A percentile compares a stretch with the other conserved stretches of the same genome.
Conservation (phyloP, 2,113 vertebrate genomes). For the Xenopus laevis region DNA sequence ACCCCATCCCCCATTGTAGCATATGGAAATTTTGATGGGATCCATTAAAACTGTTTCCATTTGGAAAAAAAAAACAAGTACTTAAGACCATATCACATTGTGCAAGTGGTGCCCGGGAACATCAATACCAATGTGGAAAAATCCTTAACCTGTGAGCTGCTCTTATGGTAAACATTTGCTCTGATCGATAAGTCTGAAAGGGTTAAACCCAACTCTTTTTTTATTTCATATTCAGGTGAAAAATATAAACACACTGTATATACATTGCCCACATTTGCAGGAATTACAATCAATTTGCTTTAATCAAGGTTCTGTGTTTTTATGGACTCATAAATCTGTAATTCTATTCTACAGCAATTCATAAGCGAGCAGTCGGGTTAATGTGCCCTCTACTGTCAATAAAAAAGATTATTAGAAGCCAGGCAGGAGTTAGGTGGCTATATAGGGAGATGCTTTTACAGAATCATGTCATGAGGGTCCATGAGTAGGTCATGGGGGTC, state of each 20-base stretch:
- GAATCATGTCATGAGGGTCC: too few relatives aligned
- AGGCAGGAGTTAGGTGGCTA: too few relatives aligned
- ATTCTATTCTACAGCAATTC: too few relatives aligned
- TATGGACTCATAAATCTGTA: too few relatives aligned
- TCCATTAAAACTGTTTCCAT: conserved; percentile 29
- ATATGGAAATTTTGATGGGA: conserved; percentile 29
- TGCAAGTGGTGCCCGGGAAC: background rate
- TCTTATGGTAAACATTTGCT: background rate
- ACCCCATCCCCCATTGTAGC: background rate
- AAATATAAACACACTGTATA: background rate
- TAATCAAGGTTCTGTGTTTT: too few relatives aligned
- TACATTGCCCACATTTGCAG: background rate
- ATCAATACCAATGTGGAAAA: conserved; percentile 26
- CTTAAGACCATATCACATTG: background rate
- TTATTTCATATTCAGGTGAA: background rate
- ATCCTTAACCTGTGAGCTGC: conserved; percentile 15
- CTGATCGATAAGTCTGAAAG: background rate
- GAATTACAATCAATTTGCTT: background rate
- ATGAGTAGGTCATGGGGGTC: too few relatives aligned
- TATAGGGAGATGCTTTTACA: too few relatives aligned
- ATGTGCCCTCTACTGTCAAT: too few relatives aligned
- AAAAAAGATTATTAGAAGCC: too few relatives aligned
- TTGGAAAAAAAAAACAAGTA: conserved; percentile 10
- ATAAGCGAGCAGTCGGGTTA: too few relatives aligned
- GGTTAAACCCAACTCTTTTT: background rate